phyloP scores from a whole-genome alignment of 2,113 vertebrate genomes.

The Lathamus discolor region DNA sequence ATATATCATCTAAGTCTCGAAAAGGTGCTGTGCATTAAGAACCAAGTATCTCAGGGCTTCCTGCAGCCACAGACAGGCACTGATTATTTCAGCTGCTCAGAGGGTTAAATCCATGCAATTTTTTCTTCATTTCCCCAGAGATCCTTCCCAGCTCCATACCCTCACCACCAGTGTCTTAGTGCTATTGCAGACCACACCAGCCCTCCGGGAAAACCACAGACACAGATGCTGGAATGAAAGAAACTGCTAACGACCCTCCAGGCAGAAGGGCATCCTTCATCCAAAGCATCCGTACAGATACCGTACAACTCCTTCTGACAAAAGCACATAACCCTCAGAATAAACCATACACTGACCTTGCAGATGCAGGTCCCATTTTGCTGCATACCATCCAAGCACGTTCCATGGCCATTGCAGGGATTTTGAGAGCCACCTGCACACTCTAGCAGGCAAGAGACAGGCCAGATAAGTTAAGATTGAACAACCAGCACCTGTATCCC shows the following conservation, averaged over 20 bases:
- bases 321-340: neutral
- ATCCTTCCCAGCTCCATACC: neutral
- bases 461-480: neutral
- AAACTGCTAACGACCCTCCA: neutral
- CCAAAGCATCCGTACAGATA: neutral
- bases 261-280: neutral
- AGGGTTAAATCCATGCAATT: neutral
- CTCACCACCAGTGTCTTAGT: neutral
- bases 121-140: neutral
- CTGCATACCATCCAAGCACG: slow-evolving; percentile 81
- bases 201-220: neutral
- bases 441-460: slow-evolving; percentile 71
- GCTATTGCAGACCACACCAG: neutral
- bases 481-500: neutral
- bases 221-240: neutral
- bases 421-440: slow-evolving; percentile 84
- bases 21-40: neutral
- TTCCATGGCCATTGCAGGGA: slow-evolving; percentile 83
- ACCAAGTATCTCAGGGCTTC: neutral
- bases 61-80: neutral
- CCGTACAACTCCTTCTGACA: neutral
- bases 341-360: slow-evolving; percentile 73
- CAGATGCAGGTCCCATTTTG: slow-evolving; percentile 91
- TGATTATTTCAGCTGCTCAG: neutral
- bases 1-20: neutral